These are phyloP conservation scores for Eonycteris spelaea DNA, from an alignment of 2,113 vertebrate species.

Conservation along the genomic window DNA sequence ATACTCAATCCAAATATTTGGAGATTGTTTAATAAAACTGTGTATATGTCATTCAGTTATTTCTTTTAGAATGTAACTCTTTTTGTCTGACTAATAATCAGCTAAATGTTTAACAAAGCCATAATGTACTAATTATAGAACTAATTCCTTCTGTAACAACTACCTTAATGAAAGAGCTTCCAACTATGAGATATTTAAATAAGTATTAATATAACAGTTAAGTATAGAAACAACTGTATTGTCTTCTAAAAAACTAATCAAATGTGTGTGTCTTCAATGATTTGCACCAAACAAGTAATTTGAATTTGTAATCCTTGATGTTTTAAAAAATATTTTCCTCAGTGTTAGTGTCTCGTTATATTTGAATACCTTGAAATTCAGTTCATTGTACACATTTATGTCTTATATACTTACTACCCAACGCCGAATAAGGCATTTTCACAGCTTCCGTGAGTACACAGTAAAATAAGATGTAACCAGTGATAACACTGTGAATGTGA, in stretches of 20 bases:
- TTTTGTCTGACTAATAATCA: neutral
- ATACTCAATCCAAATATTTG: neutral
- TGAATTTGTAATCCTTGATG: neutral
- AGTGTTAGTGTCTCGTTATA: neutral
- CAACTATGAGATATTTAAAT: neutral
- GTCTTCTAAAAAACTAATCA: neutral
- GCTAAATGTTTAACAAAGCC: neutral
- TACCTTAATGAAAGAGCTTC: neutral
- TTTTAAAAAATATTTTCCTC: constrained; percentile 19
- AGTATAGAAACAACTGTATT: neutral
- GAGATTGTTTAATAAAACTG: neutral
- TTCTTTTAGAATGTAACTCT: neutral
- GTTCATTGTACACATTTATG: neutral
- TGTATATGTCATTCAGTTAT: neutral
- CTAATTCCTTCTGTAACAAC: neutral
- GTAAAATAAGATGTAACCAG: neutral
- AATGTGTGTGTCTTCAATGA: neutral
- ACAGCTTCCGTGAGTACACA: neutral
- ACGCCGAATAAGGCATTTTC: neutral
- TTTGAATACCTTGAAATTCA: constrained; percentile 28
- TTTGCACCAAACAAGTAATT: constrained; percentile 22
- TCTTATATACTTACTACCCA: neutral
- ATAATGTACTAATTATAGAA: neutral
- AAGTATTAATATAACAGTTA: constrained; percentile 13
- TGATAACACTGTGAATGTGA: neutral